Base-by-base conservation (phyloP, 2,113 vertebrate species). In the Mormoops blainvillei region DNA sequence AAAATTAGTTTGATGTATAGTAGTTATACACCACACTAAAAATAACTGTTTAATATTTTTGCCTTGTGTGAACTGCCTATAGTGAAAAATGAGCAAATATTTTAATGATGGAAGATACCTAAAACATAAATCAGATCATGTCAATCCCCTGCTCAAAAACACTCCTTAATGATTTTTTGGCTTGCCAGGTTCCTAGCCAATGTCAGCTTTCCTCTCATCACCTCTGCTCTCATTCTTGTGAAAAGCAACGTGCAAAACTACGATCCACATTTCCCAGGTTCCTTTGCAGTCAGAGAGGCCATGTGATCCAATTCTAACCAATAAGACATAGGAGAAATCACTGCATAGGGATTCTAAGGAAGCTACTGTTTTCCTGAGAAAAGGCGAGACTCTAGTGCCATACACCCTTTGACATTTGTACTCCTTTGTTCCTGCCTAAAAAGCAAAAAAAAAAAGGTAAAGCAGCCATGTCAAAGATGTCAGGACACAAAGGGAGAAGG, bases 1-100 rank as follows among this genome's bases (percentile, higher is more conserved):
- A 98, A 92, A 97, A 97, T 96, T 96, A 98, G 98, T 98, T 97
- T 96, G 97, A 98, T 93, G 97, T 48, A 97, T 91, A 93, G 94
- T 52, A 96, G 95, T 96, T 97, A 97, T 0, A 95, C 91, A 95
- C 94, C 95, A 97, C 77, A 93, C 90, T 96, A 91, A 97, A 98
- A 97, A 96, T 97, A 97, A 90, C 96, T 97, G 83, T 50, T 91
- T 13, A 22, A 94, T 91, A 73, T 94, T 91, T 95, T 76, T 81
- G 83, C 88, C 89, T 94, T 85, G 71, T 92, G 93, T 94, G 96
- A 91, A 94, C 58, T 92, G 89, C 91, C 97, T 90, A n/a, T 78
- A 38, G 92, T 43, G 43, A 1, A 48, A 74, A 48, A 89, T n/a
- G 87, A 92, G 76, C 1, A 50, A 87, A 95, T 50, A 81, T 93